Conservation (phyloP, 2,113 vertebrate genomes). For the Dascyllus trimaculatus region DNA sequence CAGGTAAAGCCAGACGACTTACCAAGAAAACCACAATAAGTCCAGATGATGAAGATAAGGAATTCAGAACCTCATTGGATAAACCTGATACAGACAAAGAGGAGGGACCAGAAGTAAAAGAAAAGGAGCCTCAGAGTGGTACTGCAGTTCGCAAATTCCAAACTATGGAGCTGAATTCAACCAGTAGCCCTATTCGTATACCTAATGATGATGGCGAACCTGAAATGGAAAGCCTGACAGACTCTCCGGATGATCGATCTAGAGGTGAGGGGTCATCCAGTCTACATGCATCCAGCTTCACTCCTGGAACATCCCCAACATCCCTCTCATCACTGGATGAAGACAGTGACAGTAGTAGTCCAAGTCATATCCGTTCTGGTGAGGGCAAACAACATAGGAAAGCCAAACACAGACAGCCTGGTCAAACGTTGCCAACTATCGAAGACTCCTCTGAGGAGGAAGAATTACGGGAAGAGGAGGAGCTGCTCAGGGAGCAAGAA, state of each 20-base stretch:
- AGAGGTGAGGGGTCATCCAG: constrained; percentile 97
- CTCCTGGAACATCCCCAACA: constrained; percentile 96
- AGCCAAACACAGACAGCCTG: constrained; percentile 93
- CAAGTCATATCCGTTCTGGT: constrained; percentile 90
- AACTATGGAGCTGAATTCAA: constrained; percentile 91
- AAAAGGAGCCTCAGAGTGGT: constrained; percentile 61
- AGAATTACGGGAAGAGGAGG: constrained; percentile 95
- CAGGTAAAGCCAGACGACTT: constrained; percentile 87
- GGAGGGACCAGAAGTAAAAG: constrained; percentile 83
- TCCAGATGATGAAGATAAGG: constrained; percentile 90
- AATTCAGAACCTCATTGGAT: constrained; percentile 84
- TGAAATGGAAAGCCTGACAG: constrained; percentile 96
- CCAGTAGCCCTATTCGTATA: constrained; percentile 83
- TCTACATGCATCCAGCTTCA: constrained; percentile 97
- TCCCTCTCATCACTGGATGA: constrained; percentile 97
- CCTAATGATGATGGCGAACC: constrained; percentile 87
- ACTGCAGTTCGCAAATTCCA: constrained; percentile 81
- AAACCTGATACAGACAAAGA: constrained; percentile 87
- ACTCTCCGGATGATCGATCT: constrained; percentile 97
- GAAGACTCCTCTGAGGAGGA: constrained; percentile 99
- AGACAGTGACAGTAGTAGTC: constrained; percentile 98
- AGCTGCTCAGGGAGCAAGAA: constrained; percentile 94
- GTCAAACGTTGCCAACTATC: constrained; percentile 95
- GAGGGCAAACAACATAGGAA: constrained; percentile 97
- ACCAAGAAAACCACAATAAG: constrained; percentile 88